Base-by-base conservation (phyloP, 2,113 vertebrate species). In the Oreotragus oreotragus region DNA sequence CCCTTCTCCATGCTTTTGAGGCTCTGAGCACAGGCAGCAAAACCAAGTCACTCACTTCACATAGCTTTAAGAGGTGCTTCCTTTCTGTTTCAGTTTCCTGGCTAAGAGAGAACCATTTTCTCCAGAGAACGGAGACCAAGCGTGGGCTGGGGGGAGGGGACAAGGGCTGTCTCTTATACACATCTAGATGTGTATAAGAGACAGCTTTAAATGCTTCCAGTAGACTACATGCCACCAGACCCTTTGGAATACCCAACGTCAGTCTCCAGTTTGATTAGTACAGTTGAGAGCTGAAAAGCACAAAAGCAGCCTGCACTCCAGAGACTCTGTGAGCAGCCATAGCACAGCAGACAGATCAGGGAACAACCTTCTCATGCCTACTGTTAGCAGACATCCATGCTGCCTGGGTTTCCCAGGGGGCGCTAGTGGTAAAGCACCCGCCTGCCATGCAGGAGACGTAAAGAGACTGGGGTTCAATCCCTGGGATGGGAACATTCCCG, bases 111-210 rank as follows among this genome's bases (percentile, higher is more conserved):
- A 86, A 0, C 14, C 36, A 64, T 91, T 70, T 49, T 45, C 76
- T 89, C 62, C 8, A 0, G 7, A 57, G 47, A 6, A 13, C n/a
- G 30, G 81, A n/a, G 80, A 16, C 2, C 1, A 5, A 25, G 66
- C 4, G 0, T 39, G 21, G 36, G 33, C 28, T 0, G 0, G 7
- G n/a, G n/a, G n/a, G n/a, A n/a, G n/a, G n/a, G n/a, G n/a, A n/a
- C n/a, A n/a, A n/a, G n/a, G n/a, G n/a, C n/a, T n/a, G n/a, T n/a
- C n/a, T n/a, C n/a, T n/a, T n/a, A n/a, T n/a, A n/a, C n/a, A n/a
- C n/a, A n/a, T n/a, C n/a, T n/a, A n/a, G n/a, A n/a, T n/a, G n/a
- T n/a, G n/a, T n/a, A n/a, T n/a, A n/a, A n/a, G n/a, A n/a, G n/a
- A n/a, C n/a, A n/a, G n/a, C 55, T 85, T 58, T 25, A 43, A 62